phyloP scores from a whole-genome alignment of 2,113 vertebrate species.

The Gymnogyps californianus region DNA sequence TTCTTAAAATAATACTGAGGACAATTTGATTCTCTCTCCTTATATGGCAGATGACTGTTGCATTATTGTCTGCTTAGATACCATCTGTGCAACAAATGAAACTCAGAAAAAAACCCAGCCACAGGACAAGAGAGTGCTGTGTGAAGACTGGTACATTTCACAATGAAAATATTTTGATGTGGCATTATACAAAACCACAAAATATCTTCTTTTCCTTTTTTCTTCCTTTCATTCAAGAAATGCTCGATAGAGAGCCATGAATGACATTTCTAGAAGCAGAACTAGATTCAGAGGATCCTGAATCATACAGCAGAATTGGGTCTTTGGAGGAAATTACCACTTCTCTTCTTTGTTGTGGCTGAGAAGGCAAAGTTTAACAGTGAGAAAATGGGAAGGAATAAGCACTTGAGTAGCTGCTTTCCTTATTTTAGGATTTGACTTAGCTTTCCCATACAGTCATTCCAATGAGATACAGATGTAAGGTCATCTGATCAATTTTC shows the following conservation, averaged over 20 bases:
- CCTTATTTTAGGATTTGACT: not conserved
- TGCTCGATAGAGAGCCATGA: not conserved
- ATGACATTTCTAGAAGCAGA: slow-evolving; percentile 1
- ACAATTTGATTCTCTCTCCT: slow-evolving; percentile 4
- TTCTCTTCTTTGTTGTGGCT: not conserved
- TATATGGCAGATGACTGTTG: not conserved
- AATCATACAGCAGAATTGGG: not conserved
- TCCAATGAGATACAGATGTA: not conserved
- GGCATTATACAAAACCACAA: slow-evolving; percentile 13
- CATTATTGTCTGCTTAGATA: not conserved
- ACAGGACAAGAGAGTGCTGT: not conserved
- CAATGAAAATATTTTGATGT: slow-evolving; percentile 7
- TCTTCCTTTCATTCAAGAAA: slow-evolving; percentile 19
- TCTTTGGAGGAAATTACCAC: not conserved
- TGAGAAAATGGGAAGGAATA: not conserved
- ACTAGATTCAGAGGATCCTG: not conserved
- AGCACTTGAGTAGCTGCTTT: not conserved
- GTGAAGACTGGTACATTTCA: not conserved
- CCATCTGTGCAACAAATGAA: slow-evolving; percentile 1
- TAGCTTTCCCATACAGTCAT: not conserved
- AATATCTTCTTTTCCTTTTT: not conserved
- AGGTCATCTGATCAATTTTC: not conserved
- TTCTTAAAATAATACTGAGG: not conserved
- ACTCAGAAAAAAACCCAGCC: not conserved
- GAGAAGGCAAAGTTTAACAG: not conserved